phyloP scores from a whole-genome alignment of 2,888 invertebrate genomes.

The Agrochola lota region DNA sequence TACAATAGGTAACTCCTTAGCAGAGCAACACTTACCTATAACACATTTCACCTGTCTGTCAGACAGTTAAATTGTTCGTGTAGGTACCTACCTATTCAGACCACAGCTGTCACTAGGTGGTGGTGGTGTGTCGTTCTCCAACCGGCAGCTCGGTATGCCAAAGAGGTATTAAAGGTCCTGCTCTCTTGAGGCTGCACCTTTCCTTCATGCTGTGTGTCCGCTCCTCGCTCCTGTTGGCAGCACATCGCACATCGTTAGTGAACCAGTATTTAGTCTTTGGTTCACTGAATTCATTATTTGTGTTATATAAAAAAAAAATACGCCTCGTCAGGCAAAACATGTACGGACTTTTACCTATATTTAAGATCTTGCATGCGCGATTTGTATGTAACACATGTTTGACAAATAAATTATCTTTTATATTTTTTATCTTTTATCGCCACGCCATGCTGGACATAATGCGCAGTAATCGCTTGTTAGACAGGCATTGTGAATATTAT shows the following conservation, averaged over 20 bases:
- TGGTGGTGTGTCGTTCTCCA: not conserved
- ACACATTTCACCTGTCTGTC: not conserved
- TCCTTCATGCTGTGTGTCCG: not conserved
- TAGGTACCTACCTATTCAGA: no score
- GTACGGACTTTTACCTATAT: no score
- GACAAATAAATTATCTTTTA: no score
- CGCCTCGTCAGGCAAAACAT: no score
- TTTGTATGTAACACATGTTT: no score
- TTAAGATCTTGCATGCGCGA: no score
- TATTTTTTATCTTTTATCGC: no score
- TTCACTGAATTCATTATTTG: no score
- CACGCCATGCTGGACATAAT: constrained; percentile 60
- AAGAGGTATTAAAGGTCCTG: no score
- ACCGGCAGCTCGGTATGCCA: not conserved
- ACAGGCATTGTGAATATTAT: constrained; percentile 41
- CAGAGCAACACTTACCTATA: not conserved
- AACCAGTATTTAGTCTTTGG: no score
- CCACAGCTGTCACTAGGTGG: not conserved
- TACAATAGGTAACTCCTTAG: not conserved
- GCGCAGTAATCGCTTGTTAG: constrained; percentile 51
- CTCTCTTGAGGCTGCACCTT: not conserved
- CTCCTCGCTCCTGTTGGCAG: constrained; percentile 58
- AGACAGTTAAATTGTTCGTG: not conserved
- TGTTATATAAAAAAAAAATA: no score
- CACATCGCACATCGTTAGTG: no score